These are phyloP conservation scores for Columba livia DNA, from an alignment of 2,113 vertebrate species.

Conservation along the genomic window DNA sequence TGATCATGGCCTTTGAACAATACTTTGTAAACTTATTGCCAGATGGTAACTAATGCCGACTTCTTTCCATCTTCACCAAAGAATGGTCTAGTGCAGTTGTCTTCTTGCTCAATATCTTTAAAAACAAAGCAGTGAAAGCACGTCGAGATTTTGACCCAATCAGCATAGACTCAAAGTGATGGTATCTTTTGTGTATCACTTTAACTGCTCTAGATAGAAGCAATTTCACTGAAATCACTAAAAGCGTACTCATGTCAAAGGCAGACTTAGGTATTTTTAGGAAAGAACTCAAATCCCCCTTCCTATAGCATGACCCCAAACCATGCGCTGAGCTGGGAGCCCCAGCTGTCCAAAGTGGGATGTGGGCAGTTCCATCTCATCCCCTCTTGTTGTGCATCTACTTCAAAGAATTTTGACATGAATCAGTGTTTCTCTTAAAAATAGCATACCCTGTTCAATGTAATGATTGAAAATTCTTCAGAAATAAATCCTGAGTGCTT, in stretches of 20 bases:
- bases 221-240: not conserved
- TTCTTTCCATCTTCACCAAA: not conserved
- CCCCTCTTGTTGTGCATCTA: not conserved
- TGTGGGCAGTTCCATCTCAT: not conserved
- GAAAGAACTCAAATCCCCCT: not conserved
- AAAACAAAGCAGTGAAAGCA: not conserved
- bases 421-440: not conserved
- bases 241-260: not conserved
- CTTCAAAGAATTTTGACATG: not conserved
- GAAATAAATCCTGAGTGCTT: not conserved
- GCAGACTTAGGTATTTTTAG: not conserved
- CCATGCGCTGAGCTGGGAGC: not conserved
- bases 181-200: not conserved
- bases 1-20: not conserved
- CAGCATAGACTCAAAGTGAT: not conserved
- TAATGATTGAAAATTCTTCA: not conserved
- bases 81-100: not conserved
- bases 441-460: not conserved
- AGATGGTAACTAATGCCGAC: not conserved
- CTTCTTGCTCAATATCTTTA: not conserved
- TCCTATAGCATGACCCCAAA: not conserved
- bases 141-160: not conserved
- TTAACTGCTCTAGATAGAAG: not conserved
- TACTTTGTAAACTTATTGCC: not conserved
- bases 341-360: not conserved